Evolutionary conservation across 1,140 invertebrate species (phyloP).

Genomic region (Sminthurinus signatus): DNA sequence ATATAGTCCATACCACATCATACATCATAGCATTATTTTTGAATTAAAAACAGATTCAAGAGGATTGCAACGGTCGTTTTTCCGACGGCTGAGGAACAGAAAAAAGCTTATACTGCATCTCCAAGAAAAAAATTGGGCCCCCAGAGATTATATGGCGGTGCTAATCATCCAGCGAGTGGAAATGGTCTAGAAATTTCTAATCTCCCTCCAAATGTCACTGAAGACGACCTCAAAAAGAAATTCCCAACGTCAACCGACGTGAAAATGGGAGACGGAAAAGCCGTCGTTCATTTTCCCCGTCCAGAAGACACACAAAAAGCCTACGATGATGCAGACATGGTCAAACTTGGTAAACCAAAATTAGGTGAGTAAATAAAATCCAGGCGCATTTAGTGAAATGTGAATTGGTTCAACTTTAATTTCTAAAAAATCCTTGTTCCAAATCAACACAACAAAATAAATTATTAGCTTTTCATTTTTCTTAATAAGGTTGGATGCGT

Average conservation of each 20-base stretch:
- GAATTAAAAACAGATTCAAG: background rate
- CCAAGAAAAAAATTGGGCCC: background rate
- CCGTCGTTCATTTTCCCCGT: background rate
- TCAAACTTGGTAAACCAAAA: background rate
- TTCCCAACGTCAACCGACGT: too few relatives aligned
- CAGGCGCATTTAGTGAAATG: background rate
- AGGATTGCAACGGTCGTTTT: background rate
- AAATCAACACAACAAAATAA: background rate
- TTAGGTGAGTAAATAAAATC: too few relatives aligned
- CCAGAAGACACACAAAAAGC: background rate
- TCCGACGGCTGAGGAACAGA: background rate
- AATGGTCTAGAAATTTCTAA: background rate
- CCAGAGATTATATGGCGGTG: background rate
- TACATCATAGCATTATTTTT: background rate
- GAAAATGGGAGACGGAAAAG: background rate
- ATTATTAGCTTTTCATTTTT: background rate
- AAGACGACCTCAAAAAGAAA: slow-evolving; percentile 1
- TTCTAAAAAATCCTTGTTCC: background rate
- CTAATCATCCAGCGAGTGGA: too few relatives aligned
- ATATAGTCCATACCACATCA: background rate
- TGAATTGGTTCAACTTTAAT: background rate
- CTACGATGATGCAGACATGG: background rate
- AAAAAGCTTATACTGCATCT: background rate
- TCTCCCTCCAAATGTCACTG: background rate
- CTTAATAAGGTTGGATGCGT: background rate